Conservation (phyloP, 2,797 vertebrate species). For the Hoplostethus mediterraneus region DNA sequence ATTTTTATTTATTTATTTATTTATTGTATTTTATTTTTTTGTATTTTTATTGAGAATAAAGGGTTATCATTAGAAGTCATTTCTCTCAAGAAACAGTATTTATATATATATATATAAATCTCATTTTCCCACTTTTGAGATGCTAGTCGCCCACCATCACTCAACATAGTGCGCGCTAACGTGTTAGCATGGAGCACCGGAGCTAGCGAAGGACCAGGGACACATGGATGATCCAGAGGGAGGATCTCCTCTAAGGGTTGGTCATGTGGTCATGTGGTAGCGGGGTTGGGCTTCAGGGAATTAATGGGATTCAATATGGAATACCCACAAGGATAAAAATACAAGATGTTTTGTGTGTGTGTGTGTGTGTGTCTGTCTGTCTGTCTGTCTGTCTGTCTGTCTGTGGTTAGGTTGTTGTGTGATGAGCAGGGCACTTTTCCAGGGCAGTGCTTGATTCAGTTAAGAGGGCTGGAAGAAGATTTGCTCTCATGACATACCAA, state of each 20-base stretch:
- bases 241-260: not conserved
- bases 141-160: too few relatives aligned
- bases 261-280: constrained; percentile 29
- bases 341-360: not conserved
- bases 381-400: constrained; percentile 13
- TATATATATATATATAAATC: too few relatives aligned
- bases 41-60: too few relatives aligned
- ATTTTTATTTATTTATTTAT: too few relatives aligned
- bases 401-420: constrained; percentile 40
- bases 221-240: too few relatives aligned
- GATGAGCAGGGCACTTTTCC: constrained; percentile 46
- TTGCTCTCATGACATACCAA: constrained; percentile 36
- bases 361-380: not conserved
- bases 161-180: too few relatives aligned
- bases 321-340: constrained; percentile 5
- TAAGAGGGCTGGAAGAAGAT: constrained; percentile 36
- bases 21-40: too few relatives aligned
- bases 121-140: too few relatives aligned
- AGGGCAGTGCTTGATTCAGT: constrained; percentile 36
- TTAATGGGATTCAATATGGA: constrained; percentile 15
- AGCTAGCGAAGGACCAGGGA: too few relatives aligned
- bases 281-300: constrained; percentile 18
- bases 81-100: too few relatives aligned
- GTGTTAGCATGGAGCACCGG: too few relatives aligned
- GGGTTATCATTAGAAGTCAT: too few relatives aligned